phyloP scores from a whole-genome alignment of 2,113 vertebrate species.

The Peromyscus leucopus region DNA sequence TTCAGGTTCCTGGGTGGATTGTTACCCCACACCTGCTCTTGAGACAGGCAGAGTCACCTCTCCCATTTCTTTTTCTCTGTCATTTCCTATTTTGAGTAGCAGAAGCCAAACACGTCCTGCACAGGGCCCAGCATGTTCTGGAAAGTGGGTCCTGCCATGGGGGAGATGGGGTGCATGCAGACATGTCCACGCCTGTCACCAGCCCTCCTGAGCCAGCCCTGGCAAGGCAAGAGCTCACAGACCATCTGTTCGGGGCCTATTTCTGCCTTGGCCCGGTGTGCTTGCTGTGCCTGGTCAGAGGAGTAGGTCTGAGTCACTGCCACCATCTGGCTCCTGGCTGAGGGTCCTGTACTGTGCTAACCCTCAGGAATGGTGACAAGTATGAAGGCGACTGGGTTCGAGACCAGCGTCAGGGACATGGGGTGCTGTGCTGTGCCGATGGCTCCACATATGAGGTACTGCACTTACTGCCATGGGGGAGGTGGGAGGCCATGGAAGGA shows the following conservation, averaged over 20 bases:
- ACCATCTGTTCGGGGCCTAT: slow-evolving; percentile 72
- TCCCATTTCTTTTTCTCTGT: background rate
- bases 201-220: background rate
- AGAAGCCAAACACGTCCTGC: background rate
- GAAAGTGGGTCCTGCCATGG: background rate
- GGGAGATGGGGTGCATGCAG: background rate
- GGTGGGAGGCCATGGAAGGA: fast-evolving
- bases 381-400: slow-evolving; percentile 86
- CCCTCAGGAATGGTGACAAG: slow-evolving; percentile 84
- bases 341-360: background rate
- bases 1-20: no score
- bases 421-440: slow-evolving; percentile 72
- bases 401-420: slow-evolving; percentile 87
- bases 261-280: background rate
- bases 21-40: background rate
- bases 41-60: no score
- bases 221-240: background rate
- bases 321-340: slow-evolving; percentile 6
- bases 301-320: background rate
- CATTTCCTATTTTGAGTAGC: background rate
- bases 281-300: slow-evolving; percentile 19
- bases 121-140: background rate
- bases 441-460: slow-evolving; percentile 85
- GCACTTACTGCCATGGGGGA: fast-evolving
- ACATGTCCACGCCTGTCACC: background rate